Base-by-base conservation (phyloP, 2,113 vertebrate genomes). In the Pteruthius melanotis region DNA sequence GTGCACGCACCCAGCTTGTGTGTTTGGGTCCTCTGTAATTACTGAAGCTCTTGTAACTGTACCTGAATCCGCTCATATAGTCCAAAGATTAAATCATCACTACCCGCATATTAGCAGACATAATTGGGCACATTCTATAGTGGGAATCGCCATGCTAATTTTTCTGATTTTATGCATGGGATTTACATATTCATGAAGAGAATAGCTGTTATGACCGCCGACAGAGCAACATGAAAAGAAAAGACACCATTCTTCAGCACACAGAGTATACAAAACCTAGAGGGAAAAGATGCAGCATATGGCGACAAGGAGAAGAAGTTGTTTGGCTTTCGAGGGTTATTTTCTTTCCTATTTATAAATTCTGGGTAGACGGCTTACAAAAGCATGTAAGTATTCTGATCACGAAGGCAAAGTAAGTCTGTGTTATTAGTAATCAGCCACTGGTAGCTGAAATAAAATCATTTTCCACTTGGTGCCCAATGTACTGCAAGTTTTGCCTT, bases 121-220 rank as follows among this genome's bases (percentile, higher is more conserved):
- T 96, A 96, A 97, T 94, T 95, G 93, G 82, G 81, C 84, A 71
- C 83, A 13, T 77, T 93, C 82, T 71, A 81, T 87, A 88, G 60
- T 40, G 83, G 95, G 90, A 95, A 95, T 87, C 87, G 72, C 94
- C 94, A 97, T 95, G 95, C 94, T 95, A 97, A 97, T 98, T 97
- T 97, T 91, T 96, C 92, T 91, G 93, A 94, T 95, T 97, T 97
- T 97, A 98, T 98, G 95, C 97, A 97, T 82, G 64, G 37, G 31
- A 98, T 98, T 98, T 98, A 97, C 98, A 98, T 98, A 98, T 98
- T 98, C 97, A 98, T 98, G 97, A 98, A 97, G 86, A 97, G 92
- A 97, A 97, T 97, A 95, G 95, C 95, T 97, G 97, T 96, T 98
- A 95, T 96, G 97, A 97, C 94, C 89, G 57, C 95, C 86, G 95